Conservation (phyloP, 2,797 vertebrate species). For the Borostomias antarcticus region DNA sequence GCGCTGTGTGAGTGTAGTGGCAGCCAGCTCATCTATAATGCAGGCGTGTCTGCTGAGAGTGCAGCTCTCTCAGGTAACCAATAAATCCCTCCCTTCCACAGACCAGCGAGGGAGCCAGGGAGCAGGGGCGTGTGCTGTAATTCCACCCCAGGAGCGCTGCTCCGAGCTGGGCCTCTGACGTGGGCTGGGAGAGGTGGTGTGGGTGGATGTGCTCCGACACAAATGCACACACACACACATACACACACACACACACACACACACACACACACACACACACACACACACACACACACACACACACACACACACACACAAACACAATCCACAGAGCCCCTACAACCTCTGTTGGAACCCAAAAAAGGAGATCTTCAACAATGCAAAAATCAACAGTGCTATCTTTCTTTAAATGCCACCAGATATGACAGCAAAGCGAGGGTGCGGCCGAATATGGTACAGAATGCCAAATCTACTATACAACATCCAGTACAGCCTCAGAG, state of each 20-base stretch:
- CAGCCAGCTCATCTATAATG: constrained; percentile 81
- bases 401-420: no score
- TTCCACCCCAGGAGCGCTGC: constrained; percentile 70
- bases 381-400: no score
- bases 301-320: neutral
- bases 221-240: constrained; percentile 1
- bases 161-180: constrained; percentile 61
- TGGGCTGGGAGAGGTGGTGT: constrained; percentile 39
- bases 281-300: constrained; percentile 14
- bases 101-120: constrained; percentile 64
- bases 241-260: constrained; percentile 9
- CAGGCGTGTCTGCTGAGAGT: constrained; percentile 80
- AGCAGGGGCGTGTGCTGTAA: constrained; percentile 67
- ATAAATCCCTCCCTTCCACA: constrained; percentile 76
- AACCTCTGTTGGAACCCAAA: no score
- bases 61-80: constrained; percentile 79
- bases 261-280: constrained; percentile 6
- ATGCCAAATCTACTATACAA: no score
- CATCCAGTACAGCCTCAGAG: no score
- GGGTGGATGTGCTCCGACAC: constrained; percentile 36
- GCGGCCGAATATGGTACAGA: no score
- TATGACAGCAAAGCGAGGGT: no score
- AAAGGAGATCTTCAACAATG: no score
- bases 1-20: constrained; percentile 66
- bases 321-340: no score